Base-by-base conservation (phyloP, 2,113 vertebrate species). In the Recurvirostra avosetta region DNA sequence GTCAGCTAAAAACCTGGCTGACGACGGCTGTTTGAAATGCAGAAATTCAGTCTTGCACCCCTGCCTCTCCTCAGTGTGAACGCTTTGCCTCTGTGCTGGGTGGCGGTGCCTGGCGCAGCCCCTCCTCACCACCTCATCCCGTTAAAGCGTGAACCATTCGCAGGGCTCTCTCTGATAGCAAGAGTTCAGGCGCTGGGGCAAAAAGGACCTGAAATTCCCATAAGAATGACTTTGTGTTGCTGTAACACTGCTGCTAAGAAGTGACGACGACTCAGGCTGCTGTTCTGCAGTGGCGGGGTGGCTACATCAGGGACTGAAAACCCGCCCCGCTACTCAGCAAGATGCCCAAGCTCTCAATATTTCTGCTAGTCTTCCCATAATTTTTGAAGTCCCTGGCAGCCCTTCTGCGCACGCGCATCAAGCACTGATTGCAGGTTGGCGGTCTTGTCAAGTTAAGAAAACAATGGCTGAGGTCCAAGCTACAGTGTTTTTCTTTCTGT, bases 401-500 rank as follows among this genome's bases (percentile, higher is more conserved):
- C 25, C 58, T 63, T 63, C 49, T 15, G 72, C 12, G 8, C 65
- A 1, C 21, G 77, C 2, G 3, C 78, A 41, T 38, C 83, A n/a
- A 56, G 36, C 59, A 1, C 68, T 29, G 85, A 76, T 86, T 75
- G 84, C 47, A 40, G 68, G 38, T 93, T 96, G 52, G 62, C 56
- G 38, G 92, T 45, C 91, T 76, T 50, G 84, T 96, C 63, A 4
- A 71, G 75, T 87, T 86, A 90, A 77, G 90, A 84, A 94, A 93
- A 73, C 34, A 92, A 18, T 90, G 95, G 88, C 79, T 81, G 38
- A 50, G 53, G 62, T 90, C 75, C 71, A 96, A 93, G 68, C 58
- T 95, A 26, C 82, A 80, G 86, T 96, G 92, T 94, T 97, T 96
- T 96, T 89, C 88, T 93, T 88, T 87, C 90, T 83, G 92, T 90